Percentiles rank a stretch among this genome's conserved stretches.
These are phyloP conservation scores for Tetranychus cinnabarinus DNA, from an alignment of 1,140 invertebrate genomes.

Conservation along the genomic window DNA sequence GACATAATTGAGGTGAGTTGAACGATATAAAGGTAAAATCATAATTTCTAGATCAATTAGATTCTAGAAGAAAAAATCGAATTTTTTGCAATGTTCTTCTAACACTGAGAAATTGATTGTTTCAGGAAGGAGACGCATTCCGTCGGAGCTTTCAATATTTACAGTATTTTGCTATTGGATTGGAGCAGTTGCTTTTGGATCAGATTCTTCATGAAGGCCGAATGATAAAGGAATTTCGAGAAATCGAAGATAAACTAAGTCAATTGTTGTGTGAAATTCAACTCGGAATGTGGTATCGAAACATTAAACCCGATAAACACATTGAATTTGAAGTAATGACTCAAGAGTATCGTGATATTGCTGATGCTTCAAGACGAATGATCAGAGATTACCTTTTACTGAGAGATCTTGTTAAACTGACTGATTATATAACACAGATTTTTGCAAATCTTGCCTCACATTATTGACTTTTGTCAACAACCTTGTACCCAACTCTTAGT, in stretches of 20 bases:
- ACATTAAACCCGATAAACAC: constrained; percentile 23
- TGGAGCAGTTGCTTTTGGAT: constrained; percentile 39
- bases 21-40: no score
- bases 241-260: constrained; percentile 30
- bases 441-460: constrained; percentile 16
- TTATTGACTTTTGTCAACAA: no score
- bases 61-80: no score
- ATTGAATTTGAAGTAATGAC: constrained; percentile 28
- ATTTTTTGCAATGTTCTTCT: no score
- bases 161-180: constrained; percentile 36
- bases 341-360: constrained; percentile 23
- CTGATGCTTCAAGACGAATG: constrained; percentile 22
- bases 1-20: no score
- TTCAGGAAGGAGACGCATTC: constrained; percentile 18
- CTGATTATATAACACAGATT: constrained; percentile 32
- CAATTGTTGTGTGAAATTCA: constrained; percentile 33
- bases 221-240: constrained; percentile 29
- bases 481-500: no score
- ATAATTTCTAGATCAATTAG: no score
- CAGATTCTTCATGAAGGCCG: constrained; percentile 26
- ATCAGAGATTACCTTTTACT: constrained; percentile 38
- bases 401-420: constrained; percentile 35
- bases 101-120: no score
- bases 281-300: constrained; percentile 29
- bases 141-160: constrained; percentile 31